phyloP scores from a whole-genome alignment of 2,888 invertebrate genomes.

The Deroplatys truncata region DNA sequence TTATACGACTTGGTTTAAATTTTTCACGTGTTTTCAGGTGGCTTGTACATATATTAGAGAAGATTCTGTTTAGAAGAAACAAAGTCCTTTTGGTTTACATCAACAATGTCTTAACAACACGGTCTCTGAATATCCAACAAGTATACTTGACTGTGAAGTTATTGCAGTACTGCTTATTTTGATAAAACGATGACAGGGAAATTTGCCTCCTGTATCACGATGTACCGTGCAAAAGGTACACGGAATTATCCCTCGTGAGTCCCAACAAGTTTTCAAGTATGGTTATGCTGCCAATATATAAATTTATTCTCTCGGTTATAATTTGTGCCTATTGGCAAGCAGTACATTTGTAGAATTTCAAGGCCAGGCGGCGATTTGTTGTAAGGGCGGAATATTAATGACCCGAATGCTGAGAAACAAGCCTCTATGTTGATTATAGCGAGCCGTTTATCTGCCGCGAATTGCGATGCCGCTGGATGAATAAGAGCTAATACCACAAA shows the following conservation, averaged over 20 bases:
- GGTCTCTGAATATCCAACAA: neutral
- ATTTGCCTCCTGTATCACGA: neutral
- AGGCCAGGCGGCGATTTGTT: neutral
- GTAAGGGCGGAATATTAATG: slow-evolving; percentile 10
- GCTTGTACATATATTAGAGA: too few relatives aligned
- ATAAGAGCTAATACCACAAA: neutral
- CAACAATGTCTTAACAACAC: neutral
- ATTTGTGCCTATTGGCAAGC: slow-evolving; percentile 7
- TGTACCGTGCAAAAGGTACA: neutral
- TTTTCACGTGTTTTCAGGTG: too few relatives aligned
- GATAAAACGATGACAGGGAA: neutral
- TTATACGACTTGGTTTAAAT: too few relatives aligned
- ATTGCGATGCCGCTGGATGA: neutral
- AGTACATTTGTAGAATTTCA: neutral
- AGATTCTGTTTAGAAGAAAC: too few relatives aligned
- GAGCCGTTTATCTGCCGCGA: neutral
- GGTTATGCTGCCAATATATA: neutral
- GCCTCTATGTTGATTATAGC: neutral
- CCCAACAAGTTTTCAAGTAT: neutral
- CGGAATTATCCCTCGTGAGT: neutral
- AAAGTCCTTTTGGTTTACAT: too few relatives aligned
- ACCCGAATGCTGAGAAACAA: neutral
- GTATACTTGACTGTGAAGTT: neutral
- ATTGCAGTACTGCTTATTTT: neutral
- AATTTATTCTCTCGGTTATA: neutral